Evolutionary conservation across 2,113 vertebrate species (phyloP), one percentile per base, ranked within the genome.

Genomic region (Xenopus laevis): DNA sequence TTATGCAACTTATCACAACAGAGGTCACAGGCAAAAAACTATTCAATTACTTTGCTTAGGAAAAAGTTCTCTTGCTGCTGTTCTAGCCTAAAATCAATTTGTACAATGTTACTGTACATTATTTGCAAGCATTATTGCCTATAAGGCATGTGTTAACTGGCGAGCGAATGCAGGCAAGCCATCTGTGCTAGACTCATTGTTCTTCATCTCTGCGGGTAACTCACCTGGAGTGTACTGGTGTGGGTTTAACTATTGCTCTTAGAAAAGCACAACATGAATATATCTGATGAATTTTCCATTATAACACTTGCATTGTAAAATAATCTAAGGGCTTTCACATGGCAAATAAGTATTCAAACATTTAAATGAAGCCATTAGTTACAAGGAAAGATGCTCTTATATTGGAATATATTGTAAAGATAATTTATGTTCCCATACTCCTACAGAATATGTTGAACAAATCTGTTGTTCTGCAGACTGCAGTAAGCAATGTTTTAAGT

Each of bases 61-160:
- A 65, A 71, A 27, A 74, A 74, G 10, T 59, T 33, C 61, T 71
- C 61, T 74, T 65, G 30, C 15, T 53, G 50, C 17, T 53, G 21
- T 68, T 69, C 4, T 13, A 75, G 46, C 17, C 46, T 23, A 59
- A 85, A 86, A 84, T 82, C 78, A 86, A 68, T 82, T 87, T 20
- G 50, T 84, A 85, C 83, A 76, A 62, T 83, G 83, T 83, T 78
- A 60, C 74, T 85, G 88, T 78, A 84, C 84, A 82, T 33, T 79
- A 72, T 63, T 83, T 82, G 74, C 73, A 82, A 79, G 65, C 4
- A 13, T 81, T 83, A 80, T 84, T 78, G 65, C 66, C 78, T 84
- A 68, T 1, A 17, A 79, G 83, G 76, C 52, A 71, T 80, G 52
- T 68, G 68, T 80, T 85, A 83, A 71, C 75, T 79, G 63, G 78